These are phyloP conservation scores for Danaus melanippus DNA, from an alignment of 1,140 invertebrate genomes.

Conservation along the genomic window DNA sequence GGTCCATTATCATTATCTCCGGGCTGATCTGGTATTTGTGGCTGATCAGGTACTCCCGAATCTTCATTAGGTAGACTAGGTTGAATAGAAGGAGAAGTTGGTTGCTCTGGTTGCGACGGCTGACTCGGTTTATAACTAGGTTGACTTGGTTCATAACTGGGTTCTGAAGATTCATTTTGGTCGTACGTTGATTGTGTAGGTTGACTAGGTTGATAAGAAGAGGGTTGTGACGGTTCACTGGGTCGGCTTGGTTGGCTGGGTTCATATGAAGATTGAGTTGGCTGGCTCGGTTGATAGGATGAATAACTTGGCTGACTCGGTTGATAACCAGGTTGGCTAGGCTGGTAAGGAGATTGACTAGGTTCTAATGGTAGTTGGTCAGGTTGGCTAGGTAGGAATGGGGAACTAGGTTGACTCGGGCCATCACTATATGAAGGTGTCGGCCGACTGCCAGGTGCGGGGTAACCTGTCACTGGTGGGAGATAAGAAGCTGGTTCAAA, in stretches of 20 bases:
- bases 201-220: constrained; percentile 43
- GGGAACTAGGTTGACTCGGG: constrained; percentile 37
- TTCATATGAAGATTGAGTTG: constrained; percentile 29
- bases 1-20: constrained; percentile 9
- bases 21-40: constrained; percentile 14
- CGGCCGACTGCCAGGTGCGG: constrained; percentile 56
- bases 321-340: constrained; percentile 37
- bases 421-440: constrained; percentile 60
- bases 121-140: constrained; percentile 37
- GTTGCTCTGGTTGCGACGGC: constrained; percentile 28
- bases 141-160: constrained; percentile 35
- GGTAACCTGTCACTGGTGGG: constrained; percentile 60
- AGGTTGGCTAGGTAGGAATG: constrained; percentile 34
- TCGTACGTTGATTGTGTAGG: constrained; percentile 42
- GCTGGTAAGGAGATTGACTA: constrained; percentile 42
- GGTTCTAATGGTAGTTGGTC: constrained; percentile 41
- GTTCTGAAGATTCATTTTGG: constrained; percentile 43
- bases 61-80: constrained; percentile 21
- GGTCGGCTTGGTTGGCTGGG: constrained; percentile 30
- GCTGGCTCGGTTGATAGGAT: constrained; percentile 37
- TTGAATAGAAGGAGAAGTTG: constrained; percentile 26
- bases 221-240: constrained; percentile 35
- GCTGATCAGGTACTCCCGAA: constrained; percentile 10
- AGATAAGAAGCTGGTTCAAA: constrained; percentile 73
- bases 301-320: constrained; percentile 28